These are phyloP conservation scores for Crepidodera aurea DNA, from an alignment of 2,888 invertebrate genomes.

Conservation along the genomic window DNA sequence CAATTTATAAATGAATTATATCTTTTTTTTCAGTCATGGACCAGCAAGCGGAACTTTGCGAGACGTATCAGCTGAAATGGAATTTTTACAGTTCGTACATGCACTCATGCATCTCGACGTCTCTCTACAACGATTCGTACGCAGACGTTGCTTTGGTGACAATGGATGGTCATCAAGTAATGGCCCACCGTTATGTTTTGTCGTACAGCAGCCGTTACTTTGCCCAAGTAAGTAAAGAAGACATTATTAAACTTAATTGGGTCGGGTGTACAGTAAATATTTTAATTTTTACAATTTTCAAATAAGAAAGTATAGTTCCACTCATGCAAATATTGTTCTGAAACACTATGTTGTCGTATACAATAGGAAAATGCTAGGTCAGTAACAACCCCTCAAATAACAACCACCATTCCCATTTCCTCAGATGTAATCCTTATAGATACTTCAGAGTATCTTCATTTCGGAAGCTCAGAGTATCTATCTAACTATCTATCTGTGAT, in stretches of 20 bases:
- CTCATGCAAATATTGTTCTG: too few relatives aligned
- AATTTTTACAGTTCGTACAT: slow-evolving; percentile 84
- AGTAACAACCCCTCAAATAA: too few relatives aligned
- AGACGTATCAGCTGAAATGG: slow-evolving; percentile 90
- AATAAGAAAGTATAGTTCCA: too few relatives aligned
- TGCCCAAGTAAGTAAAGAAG: slow-evolving; percentile 59
- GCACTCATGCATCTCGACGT: slow-evolving; percentile 80
- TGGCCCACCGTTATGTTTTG: slow-evolving; percentile 85
- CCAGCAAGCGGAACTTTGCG: slow-evolving; percentile 61
- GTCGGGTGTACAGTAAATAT: not conserved
- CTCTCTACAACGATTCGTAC: slow-evolving; percentile 78
- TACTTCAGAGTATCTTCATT: too few relatives aligned
- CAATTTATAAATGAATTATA: too few relatives aligned
- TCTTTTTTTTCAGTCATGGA: slow-evolving; percentile 58
- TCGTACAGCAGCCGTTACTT: slow-evolving; percentile 80
- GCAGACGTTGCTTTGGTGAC: slow-evolving; percentile 85
- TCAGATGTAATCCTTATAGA: too few relatives aligned
- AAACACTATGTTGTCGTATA: too few relatives aligned
- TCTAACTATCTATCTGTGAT: too few relatives aligned
- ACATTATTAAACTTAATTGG: slow-evolving; percentile 53
- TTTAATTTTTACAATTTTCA: too few relatives aligned
- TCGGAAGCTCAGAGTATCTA: too few relatives aligned
- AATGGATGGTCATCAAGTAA: slow-evolving; percentile 79
- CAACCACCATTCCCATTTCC: too few relatives aligned
- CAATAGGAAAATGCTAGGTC: too few relatives aligned